These are phyloP conservation scores for Sitta carolinensis DNA, from an alignment of 2,797 vertebrate genomes.

Conservation along the genomic window DNA sequence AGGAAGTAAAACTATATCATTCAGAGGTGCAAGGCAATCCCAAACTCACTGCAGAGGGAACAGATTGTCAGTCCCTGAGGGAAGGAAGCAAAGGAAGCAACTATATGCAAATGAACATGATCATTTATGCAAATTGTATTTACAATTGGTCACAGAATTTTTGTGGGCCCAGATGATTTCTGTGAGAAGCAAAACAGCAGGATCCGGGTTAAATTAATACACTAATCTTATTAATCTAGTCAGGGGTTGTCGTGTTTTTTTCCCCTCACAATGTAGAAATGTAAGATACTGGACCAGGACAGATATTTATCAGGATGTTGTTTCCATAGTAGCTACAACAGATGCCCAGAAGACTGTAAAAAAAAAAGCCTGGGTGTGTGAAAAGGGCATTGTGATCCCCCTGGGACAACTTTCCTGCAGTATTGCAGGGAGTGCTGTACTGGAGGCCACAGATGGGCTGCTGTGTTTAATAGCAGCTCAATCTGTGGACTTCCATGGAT, in stretches of 20 bases:
- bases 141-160: slow-evolving; percentile 18
- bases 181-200: neutral
- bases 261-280: neutral
- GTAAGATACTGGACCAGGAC: neutral
- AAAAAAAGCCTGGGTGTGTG: neutral
- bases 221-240: neutral
- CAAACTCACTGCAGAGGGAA: neutral
- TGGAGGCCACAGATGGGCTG: neutral
- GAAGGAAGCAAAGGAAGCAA: slow-evolving; percentile 5
- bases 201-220: neutral
- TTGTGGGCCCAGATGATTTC: neutral
- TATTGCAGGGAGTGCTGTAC: neutral
- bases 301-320: neutral
- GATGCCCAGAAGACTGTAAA: neutral
- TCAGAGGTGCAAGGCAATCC: neutral
- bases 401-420: neutral
- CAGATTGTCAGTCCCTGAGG: slow-evolving; percentile 44
- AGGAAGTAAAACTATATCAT: neutral
- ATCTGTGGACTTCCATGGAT: neutral
- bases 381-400: neutral
- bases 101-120: slow-evolving; percentile 16
- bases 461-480: neutral
- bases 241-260: neutral
- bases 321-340: neutral
- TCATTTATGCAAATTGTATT: slow-evolving; percentile 24